Base-by-base conservation (phyloP, 2,113 vertebrate genomes). In the Triplophysa rosa region DNA sequence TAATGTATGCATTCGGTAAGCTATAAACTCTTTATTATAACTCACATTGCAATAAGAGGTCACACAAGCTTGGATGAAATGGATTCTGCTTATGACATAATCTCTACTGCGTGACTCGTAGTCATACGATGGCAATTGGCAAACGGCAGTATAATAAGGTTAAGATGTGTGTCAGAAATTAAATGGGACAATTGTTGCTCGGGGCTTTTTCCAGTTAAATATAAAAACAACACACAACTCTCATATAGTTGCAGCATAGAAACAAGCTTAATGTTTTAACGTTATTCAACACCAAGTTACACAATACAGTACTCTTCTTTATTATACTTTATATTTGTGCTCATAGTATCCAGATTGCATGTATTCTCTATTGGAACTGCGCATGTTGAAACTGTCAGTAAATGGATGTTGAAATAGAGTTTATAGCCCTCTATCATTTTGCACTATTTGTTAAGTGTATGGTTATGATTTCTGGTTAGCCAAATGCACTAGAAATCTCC, bases 141-240 rank as follows among this genome's bases (percentile, higher is more conserved):
- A 21, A 42, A 4, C 8, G 40, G 40, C 47, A 19, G 42, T 49
- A 29, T 23, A 47, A 67, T 63, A 2, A 1, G 4, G 29, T 45
- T 40, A 67, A 71, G 54, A 49, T 72, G 42, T 40, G 58, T 58
- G 37, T 3, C 67, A 52, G 68, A 72, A 78, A 86, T 65, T 82
- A 88, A 82, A 79, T 78, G 75, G 66, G 61, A 83, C 80, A 92
- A 91, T 87, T 92, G 91, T 92, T 92, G 90, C 89, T 87, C 84
- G 87, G 80, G 67, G 68, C 40, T 49, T n/a, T n/a, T n/a, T n/a
- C 12, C 49, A n/a, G 33, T 17, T 17, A 6, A 17, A 71, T 42
- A 45, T 2, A 47, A 23, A 24, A 74, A 23, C 45, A 62, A 45
- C 8, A 45, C 10, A 33, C 26, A 29, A 29, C 29, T 33, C 33